Evolutionary conservation across 1,140 invertebrate species (phyloP), one percentile per base, ranked within the genome.

Genomic region (Drosophila quadrilineata): DNA sequence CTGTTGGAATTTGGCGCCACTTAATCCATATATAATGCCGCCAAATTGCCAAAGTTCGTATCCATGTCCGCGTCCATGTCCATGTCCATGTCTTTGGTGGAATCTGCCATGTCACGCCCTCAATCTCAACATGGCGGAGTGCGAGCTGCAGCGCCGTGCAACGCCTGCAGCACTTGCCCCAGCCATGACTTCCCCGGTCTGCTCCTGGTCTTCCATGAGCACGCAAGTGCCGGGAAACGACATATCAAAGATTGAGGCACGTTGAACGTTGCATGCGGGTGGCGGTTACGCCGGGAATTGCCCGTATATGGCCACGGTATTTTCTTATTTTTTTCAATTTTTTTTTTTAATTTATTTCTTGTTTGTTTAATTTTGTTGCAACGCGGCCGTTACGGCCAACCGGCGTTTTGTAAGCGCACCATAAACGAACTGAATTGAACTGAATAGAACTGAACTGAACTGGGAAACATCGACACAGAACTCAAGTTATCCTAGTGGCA

Each of bases 361-460:
- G 43, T 6, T 26, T 43, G 22, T 10, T 24, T 3, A 12, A 9
- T 10, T 16, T 6, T 10, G 53, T 33, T 59, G 35, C 33, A 58
- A 38, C 65, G 69, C 69, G 38, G 69, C 69, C 65, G 41, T 63
- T 41, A 68, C 58, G 48, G 65, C 75, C 46, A 84, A 74, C 77
- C 77, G 77, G 77, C 77, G 77, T 84, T 84, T 84, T 84, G 74
- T 84, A 76, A 72, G 74, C 74, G 74, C 74, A 77, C 74, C 63
- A 73, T 77, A 62, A 72, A 54, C 79, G 65, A 84, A 84, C 77
- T 84, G 70, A 79, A 75, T 70, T 56, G 58, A 80, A 79, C 59
- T 22, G 54, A 49, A 72, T 38, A 45, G 21, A 66, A 58, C 64
- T 59, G 8, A 80, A 80, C 75, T 79, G 66, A 75, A 73, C 72